Percentiles rank a stretch among this genome's conserved stretches.
These are phyloP conservation scores for Resseliella maxima DNA, from an alignment of 2,888 invertebrate species.

Conservation along the genomic window DNA sequence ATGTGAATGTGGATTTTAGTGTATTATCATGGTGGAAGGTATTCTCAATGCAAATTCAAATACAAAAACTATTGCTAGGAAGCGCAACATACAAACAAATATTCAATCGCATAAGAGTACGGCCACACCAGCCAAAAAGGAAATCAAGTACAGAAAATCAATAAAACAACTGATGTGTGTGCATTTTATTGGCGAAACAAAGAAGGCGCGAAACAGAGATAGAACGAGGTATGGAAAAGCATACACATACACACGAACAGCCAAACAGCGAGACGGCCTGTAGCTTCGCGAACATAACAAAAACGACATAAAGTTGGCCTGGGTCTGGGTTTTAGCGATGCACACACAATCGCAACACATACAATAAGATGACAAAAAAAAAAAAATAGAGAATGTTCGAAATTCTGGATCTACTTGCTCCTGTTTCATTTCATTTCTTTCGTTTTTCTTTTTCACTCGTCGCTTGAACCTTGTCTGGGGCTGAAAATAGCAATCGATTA, in stretches of 20 bases:
- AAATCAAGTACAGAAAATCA: slow-evolving; percentile 40
- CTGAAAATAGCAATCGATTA: slow-evolving; percentile 45
- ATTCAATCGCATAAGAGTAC: neutral
- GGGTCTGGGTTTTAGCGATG: slow-evolving; percentile 42
- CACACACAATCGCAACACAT: neutral
- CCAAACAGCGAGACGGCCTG: neutral
- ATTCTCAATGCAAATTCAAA: neutral
- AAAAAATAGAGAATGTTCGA: neutral
- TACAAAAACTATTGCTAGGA: neutral
- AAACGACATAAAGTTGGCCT: slow-evolving; percentile 17
- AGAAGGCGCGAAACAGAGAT: neutral
- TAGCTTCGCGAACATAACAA: neutral
- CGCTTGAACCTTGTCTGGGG: neutral
- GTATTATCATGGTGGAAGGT: neutral
- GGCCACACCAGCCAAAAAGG: slow-evolving; percentile 14
- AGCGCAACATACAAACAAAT: neutral
- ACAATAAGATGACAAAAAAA: neutral
- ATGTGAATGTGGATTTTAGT: neutral
- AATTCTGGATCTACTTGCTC: neutral
- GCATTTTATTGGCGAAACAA: neutral
- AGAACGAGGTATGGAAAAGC: neutral
- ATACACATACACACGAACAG: neutral
- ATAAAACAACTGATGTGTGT: neutral
- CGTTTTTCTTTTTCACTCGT: neutral
- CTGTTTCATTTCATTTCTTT: neutral